Percentiles rank a stretch among this genome's conserved stretches.
Evolutionary conservation across 2,888 invertebrate species (phyloP).

Genomic region (Drosophila austrosaltans): DNA sequence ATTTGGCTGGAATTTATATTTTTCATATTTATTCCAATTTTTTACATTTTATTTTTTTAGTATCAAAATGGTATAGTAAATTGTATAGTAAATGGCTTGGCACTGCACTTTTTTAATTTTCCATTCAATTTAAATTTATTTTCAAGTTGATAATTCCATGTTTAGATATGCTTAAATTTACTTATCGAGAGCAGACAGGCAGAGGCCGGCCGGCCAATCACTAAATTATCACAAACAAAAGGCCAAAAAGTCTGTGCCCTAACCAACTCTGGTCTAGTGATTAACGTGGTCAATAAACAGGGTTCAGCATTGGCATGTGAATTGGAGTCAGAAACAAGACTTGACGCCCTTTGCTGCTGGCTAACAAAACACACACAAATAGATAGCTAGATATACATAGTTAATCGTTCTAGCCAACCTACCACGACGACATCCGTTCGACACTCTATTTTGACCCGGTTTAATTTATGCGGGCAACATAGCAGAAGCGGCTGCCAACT

Average conservation of each 20-base stretch:
- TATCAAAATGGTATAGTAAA: not conserved
- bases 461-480: slow-evolving; percentile 66
- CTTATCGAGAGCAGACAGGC: slow-evolving; percentile 6
- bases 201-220: slow-evolving; percentile 8
- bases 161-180: slow-evolving; percentile 1
- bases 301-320: slow-evolving; percentile 14
- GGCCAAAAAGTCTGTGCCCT: slow-evolving; percentile 1
- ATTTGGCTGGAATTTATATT: no score
- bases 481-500: slow-evolving; percentile 19
- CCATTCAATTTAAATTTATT: slow-evolving; percentile 2
- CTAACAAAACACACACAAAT: slow-evolving; percentile 12
- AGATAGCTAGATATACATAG: not conserved
- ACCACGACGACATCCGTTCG: slow-evolving; percentile 40
- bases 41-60: not conserved
- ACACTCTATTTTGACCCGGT: slow-evolving; percentile 53
- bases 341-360: slow-evolving; percentile 59
- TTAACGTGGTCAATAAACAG: slow-evolving; percentile 64
- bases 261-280: slow-evolving; percentile 25
- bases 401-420: slow-evolving; percentile 31
- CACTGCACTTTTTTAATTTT: not conserved
- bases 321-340: slow-evolving; percentile 47
- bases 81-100: not conserved
- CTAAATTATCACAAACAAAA: slow-evolving; percentile 30
- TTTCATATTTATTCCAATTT: not conserved
- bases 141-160: not conserved